Percentiles rank a stretch among this genome's conserved stretches.
phyloP scores from a whole-genome alignment of 2,113 vertebrate species.

The Bufo bufo region DNA sequence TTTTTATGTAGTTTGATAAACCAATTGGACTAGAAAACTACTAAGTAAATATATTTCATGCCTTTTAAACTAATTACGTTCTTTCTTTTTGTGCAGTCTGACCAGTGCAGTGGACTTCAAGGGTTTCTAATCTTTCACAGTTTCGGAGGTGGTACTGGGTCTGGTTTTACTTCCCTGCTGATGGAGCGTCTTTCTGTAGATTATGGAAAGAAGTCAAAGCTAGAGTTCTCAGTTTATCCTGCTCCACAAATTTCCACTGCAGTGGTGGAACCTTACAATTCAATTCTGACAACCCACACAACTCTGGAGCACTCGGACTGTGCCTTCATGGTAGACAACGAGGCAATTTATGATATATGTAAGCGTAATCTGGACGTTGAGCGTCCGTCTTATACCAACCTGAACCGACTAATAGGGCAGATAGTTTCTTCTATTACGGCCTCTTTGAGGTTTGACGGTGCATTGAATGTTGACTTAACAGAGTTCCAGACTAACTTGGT shows the following conservation, averaged over 20 bases:
- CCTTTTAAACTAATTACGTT: background rate
- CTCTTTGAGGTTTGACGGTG: constrained; percentile 68
- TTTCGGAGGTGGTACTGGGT: constrained; percentile 69
- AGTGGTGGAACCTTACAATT: constrained; percentile 66
- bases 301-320: constrained; percentile 66
- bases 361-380: constrained; percentile 70
- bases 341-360: constrained; percentile 65
- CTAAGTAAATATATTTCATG: background rate
- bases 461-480: constrained; percentile 69
- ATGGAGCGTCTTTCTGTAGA: constrained; percentile 69
- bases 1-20: background rate
- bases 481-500: constrained; percentile 74
- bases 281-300: constrained; percentile 64
- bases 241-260: constrained; percentile 63
- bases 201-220: constrained; percentile 68
- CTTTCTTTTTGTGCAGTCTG: constrained; percentile 61
- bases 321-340: constrained; percentile 66
- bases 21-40: background rate
- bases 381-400: constrained; percentile 69
- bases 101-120: constrained; percentile 70
- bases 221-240: constrained; percentile 64
- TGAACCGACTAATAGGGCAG: constrained; percentile 70
- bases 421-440: constrained; percentile 66
- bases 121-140: constrained; percentile 72
- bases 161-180: constrained; percentile 67